phyloP scores from a whole-genome alignment of 2,113 vertebrate species.

The Lota lota region DNA sequence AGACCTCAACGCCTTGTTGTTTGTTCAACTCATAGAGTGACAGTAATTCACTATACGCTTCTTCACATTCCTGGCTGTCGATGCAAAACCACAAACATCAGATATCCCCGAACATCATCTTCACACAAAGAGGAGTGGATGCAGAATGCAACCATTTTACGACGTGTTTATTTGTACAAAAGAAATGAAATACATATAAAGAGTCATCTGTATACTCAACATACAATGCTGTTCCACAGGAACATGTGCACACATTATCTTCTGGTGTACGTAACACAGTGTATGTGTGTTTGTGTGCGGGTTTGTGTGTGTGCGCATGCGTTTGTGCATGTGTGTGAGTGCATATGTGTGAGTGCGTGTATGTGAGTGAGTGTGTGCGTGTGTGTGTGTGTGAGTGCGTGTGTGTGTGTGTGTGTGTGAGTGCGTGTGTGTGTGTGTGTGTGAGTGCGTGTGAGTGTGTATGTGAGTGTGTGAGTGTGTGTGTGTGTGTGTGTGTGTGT shows the following conservation, averaged over 20 bases:
- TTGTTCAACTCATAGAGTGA: conserved; percentile 57
- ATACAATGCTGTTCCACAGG: too few species aligned
- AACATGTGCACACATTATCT: too few species aligned
- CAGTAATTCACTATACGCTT: conserved; percentile 76
- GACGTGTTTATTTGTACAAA: neutral
- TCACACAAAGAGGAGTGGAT: neutral
- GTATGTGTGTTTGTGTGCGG: neutral
- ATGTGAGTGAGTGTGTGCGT: too few species aligned
- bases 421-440: too few species aligned
- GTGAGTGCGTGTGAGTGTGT: too few species aligned
- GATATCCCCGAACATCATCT: conserved; percentile 9
- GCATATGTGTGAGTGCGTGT: neutral
- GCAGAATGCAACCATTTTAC: neutral
- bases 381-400: too few species aligned
- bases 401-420: too few species aligned
- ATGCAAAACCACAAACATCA: conserved; percentile 39
- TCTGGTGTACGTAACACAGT: too few species aligned
- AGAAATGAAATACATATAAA: too few species aligned
- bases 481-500: too few species aligned
- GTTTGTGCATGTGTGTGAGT: neutral
- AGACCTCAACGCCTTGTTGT: conserved; percentile 42
- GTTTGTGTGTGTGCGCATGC: neutral
- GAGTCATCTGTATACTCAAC: too few species aligned
- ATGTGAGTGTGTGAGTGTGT: too few species aligned
- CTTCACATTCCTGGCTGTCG: conserved; percentile 81